A percentile compares a stretch with the other conserved stretches of the same genome.
phyloP scores from a whole-genome alignment of 1,140 invertebrate genomes.

The Elymnias hypermnestra region DNA sequence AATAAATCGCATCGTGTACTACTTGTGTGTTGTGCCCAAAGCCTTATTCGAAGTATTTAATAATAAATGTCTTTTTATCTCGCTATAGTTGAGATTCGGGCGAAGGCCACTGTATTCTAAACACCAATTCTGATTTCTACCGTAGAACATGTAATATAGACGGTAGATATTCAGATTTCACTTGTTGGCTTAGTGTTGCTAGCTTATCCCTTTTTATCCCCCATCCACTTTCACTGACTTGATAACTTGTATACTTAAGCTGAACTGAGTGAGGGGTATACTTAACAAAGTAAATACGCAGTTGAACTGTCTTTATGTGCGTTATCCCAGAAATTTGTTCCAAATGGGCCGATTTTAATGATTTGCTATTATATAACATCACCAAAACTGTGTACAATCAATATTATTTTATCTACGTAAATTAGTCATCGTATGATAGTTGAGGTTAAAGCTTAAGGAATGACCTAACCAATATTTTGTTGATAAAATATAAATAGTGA shows the following conservation, averaged over 20 bases:
- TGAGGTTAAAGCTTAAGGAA: too few species aligned
- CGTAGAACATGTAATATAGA: conserved; percentile 6
- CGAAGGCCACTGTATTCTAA: conserved; percentile 21
- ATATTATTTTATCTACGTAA: too few species aligned
- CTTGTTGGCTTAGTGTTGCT: conserved; percentile 46
- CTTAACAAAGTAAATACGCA: too few species aligned
- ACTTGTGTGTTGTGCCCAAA: neutral
- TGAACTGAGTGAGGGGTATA: too few species aligned
- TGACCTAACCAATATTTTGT: too few species aligned
- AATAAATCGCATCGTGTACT: neutral
- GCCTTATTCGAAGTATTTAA: neutral
- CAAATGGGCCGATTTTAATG: too few species aligned
- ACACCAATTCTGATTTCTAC: conserved; percentile 34
- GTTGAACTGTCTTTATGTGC: too few species aligned
- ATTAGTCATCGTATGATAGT: too few species aligned
- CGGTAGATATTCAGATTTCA: conserved; percentile 20
- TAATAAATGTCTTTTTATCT: conserved; percentile 10
- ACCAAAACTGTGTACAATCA: too few species aligned
- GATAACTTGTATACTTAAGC: conserved; percentile 26
- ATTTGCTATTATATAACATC: too few species aligned
- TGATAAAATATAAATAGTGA: too few species aligned
- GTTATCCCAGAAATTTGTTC: too few species aligned
- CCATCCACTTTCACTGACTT: conserved; percentile 31
- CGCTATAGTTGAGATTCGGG: conserved; percentile 11
- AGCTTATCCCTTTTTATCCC: conserved; percentile 41